Evolutionary conservation across 2,797 vertebrate genomes (phyloP).

Genomic region (Oreortyx pictus): DNA sequence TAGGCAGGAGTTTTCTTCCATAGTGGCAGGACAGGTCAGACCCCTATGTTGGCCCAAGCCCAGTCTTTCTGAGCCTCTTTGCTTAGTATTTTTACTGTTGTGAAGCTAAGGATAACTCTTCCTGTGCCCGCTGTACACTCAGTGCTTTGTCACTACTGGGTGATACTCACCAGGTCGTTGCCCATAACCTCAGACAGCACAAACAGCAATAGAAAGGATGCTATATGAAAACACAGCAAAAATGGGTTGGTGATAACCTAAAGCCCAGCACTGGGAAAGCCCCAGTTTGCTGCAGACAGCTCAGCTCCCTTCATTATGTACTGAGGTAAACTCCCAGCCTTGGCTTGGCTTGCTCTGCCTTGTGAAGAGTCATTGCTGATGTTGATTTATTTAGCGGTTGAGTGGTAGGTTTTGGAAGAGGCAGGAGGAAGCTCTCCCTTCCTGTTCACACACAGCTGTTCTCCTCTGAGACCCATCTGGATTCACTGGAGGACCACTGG

Average conservation of each 20-base stretch:
- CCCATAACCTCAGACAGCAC: not conserved
- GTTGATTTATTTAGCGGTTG: conserved; percentile 70
- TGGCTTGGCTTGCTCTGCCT: conserved; percentile 49
- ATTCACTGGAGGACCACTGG: conserved; percentile 68
- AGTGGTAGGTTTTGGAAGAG: conserved; percentile 69
- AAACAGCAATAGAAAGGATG: not conserved
- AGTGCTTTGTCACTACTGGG: not conserved
- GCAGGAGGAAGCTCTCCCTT: conserved; percentile 67
- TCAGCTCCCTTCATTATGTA: not conserved
- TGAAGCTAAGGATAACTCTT: not conserved
- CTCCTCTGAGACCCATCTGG: conserved; percentile 68
- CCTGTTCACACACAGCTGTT: conserved; percentile 77
- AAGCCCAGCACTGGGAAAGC: not conserved
- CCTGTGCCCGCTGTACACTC: not conserved
- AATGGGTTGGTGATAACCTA: not conserved
- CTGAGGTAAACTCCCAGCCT: conserved; percentile 53
- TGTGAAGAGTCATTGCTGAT: conserved; percentile 52
- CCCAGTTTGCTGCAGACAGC: not conserved
- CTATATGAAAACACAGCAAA: not conserved
- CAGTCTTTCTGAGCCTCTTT: conserved; percentile 7
- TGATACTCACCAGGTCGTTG: accelerated
- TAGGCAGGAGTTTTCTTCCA: not conserved
- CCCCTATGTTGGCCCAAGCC: not conserved
- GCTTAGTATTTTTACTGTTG: conserved; percentile 4
- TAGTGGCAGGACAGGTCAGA: conserved; percentile 6